Conservation (phyloP, 2,797 vertebrate genomes). For the Coregonus ussuriensis region DNA sequence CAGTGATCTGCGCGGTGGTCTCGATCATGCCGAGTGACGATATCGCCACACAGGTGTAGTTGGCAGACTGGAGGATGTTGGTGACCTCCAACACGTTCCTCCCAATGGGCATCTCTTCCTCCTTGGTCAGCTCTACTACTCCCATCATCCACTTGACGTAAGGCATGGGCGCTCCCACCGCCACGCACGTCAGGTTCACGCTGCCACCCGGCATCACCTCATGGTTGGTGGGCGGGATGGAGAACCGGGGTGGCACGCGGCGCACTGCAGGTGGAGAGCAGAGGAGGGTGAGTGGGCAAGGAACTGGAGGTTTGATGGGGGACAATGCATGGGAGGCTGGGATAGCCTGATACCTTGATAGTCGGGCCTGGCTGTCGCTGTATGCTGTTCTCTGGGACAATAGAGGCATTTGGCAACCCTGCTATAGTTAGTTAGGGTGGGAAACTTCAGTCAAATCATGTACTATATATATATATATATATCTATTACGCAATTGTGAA, state of each 20-base stretch:
- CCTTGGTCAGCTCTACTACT: slow-evolving; percentile 87
- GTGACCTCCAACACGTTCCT: slow-evolving; percentile 93
- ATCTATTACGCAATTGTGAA: neutral
- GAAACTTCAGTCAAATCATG: neutral
- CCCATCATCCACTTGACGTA: slow-evolving; percentile 94
- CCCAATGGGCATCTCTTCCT: slow-evolving; percentile 93
- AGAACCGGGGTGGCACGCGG: slow-evolving; percentile 96
- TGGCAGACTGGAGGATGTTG: slow-evolving; percentile 88
- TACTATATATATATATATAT: neutral
- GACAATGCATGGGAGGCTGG: neutral
- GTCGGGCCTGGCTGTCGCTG: slow-evolving; percentile 36
- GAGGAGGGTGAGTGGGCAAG: slow-evolving; percentile 25
- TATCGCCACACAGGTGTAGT: slow-evolving; percentile 96
- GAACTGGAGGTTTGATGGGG: neutral
- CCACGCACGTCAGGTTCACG: slow-evolving; percentile 95
- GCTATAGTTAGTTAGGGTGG: neutral
- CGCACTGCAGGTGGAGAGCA: slow-evolving; percentile 86
- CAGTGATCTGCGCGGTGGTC: slow-evolving; percentile 90
- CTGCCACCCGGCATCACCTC: slow-evolving; percentile 98
- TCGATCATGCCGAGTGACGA: slow-evolving; percentile 95
- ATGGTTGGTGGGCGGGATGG: slow-evolving; percentile 94
- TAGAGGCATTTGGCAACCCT: neutral
- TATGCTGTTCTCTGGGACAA: neutral
- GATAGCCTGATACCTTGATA: neutral
- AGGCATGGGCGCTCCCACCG: slow-evolving; percentile 96